A percentile compares a stretch with the other conserved stretches of the same genome.
phyloP scores from a whole-genome alignment of 2,113 vertebrate genomes.

The Podarcis cretensis region DNA sequence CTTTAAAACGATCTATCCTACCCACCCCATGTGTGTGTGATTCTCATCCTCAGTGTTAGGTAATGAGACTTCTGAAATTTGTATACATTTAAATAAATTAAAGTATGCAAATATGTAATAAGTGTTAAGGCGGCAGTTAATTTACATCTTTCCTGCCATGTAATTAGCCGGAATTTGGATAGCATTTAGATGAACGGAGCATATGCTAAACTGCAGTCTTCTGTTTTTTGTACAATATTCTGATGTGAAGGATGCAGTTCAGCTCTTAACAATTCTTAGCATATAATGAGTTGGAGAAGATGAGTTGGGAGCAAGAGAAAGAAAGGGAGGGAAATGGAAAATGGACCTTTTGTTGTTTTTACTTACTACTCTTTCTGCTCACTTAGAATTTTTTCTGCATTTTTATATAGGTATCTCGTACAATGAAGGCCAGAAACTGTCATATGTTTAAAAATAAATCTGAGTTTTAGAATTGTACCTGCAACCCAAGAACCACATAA shows the following conservation, averaged over 20 bases:
- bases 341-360: not conserved
- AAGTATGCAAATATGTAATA: slow-evolving; percentile 30
- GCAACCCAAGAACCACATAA: not conserved
- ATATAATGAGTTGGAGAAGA: slow-evolving; percentile 10
- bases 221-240: slow-evolving; percentile 8
- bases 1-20: not conserved
- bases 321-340: not conserved
- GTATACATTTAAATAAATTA: slow-evolving; percentile 28
- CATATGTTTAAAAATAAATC: not conserved
- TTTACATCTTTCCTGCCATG: slow-evolving; percentile 23
- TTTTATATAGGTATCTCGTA: not conserved
- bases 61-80: slow-evolving; percentile 20
- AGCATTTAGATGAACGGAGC: slow-evolving; percentile 13
- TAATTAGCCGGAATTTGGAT: slow-evolving; percentile 17
- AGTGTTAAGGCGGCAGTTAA: slow-evolving; percentile 7
- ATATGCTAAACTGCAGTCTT: slow-evolving; percentile 1
- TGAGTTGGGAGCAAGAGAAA: not conserved
- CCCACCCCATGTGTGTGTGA: not conserved
- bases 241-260: not conserved
- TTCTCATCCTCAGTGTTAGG: not conserved
- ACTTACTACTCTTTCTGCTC: not conserved
- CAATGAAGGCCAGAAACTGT: not conserved
- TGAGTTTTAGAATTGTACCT: not conserved
- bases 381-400: not conserved
- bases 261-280: slow-evolving; percentile 8